Percentiles rank a stretch among this genome's conserved stretches.
phyloP scores from a whole-genome alignment of 2,888 invertebrate genomes.

The Beris morrisii region DNA sequence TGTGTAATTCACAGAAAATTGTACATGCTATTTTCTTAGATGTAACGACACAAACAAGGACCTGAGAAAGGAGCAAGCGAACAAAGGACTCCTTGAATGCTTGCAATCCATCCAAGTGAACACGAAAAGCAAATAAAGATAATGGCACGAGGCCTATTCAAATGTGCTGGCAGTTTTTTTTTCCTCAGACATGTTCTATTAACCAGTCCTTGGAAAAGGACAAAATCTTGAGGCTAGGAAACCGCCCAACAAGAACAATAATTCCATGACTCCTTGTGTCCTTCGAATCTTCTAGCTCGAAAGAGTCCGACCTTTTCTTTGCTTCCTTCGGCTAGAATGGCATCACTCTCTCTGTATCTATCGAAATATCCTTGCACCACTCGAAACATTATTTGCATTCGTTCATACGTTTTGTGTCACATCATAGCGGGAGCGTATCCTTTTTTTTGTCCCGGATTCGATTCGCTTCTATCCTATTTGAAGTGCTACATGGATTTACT shows the following conservation, averaged over 20 bases:
- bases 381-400: no score
- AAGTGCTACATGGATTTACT: no score
- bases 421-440: no score
- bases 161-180: slow-evolving; percentile 34
- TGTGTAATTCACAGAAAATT: not conserved
- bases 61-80: slow-evolving; percentile 5
- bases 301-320: no score
- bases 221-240: not conserved
- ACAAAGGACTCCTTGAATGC: slow-evolving; percentile 17
- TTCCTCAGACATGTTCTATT: slow-evolving; percentile 33
- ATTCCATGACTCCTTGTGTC: no score
- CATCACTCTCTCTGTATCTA: no score
- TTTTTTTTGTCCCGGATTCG: no score
- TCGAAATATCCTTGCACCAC: no score
- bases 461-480: no score
- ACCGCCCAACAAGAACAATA: slow-evolving; percentile 6
- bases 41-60: not conserved
- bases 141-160: slow-evolving; percentile 36
- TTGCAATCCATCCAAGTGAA: slow-evolving; percentile 32
- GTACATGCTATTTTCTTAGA: not conserved
- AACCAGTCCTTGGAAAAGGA: slow-evolving; percentile 17
- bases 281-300: no score
- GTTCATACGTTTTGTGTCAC: no score
- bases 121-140: slow-evolving; percentile 37
- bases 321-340: no score